These are phyloP conservation scores for Fringilla coelebs DNA, from an alignment of 2,797 vertebrate species.

Conservation along the genomic window DNA sequence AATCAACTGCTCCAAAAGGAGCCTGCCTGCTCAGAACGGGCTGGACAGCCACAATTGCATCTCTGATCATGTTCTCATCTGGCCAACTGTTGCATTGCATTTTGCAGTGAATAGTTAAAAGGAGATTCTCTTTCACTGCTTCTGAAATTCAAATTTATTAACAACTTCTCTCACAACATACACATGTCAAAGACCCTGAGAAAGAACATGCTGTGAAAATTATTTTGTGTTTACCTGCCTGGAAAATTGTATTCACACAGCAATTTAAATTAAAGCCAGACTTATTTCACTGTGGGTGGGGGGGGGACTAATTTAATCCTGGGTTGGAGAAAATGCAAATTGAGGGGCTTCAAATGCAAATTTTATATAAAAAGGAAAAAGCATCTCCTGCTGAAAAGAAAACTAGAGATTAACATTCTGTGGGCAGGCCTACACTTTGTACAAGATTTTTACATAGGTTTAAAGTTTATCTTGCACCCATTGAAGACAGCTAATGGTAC, in stretches of 20 bases:
- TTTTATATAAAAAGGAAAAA: slow-evolving; percentile 63
- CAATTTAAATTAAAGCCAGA: slow-evolving; percentile 74
- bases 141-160: slow-evolving; percentile 45
- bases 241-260: slow-evolving; percentile 74
- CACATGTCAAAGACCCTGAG: slow-evolving; percentile 24
- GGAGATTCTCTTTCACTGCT: slow-evolving; percentile 38
- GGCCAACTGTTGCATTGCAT: not conserved
- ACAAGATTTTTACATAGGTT: slow-evolving; percentile 52
- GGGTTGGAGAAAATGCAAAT: slow-evolving; percentile 73
- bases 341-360: slow-evolving; percentile 76
- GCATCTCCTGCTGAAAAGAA: slow-evolving; percentile 62
- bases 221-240: slow-evolving; percentile 74
- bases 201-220: slow-evolving; percentile 66
- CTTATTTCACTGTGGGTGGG: slow-evolving; percentile 50
- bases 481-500: not conserved
- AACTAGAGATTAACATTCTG: slow-evolving; percentile 67
- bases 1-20: slow-evolving; percentile 17
- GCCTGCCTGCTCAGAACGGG: not conserved
- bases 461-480: slow-evolving; percentile 2
- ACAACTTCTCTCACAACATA: slow-evolving; percentile 17
- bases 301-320: slow-evolving; percentile 49
- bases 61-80: slow-evolving; percentile 9
- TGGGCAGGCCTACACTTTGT: slow-evolving; percentile 44
- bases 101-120: slow-evolving; percentile 11
- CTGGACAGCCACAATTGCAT: not conserved